Evolutionary conservation across 2,113 vertebrate genomes (phyloP).

Genomic region (Nerophis ophidion): DNA sequence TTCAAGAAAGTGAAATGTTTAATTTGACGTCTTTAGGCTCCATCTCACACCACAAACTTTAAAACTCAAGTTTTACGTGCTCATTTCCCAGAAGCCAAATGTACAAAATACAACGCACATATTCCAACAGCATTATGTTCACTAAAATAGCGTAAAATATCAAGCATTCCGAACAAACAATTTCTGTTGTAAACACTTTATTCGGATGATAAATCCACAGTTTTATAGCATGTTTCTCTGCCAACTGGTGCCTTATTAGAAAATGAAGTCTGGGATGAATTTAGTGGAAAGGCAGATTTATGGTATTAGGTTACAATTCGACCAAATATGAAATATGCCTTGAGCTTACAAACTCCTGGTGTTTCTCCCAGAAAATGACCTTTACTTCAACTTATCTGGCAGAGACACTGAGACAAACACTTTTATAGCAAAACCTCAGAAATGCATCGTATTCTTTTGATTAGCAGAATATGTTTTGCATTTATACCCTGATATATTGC

Average conservation of each 20-base stretch:
- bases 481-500: background rate
- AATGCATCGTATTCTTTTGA: slow-evolving; percentile 13
- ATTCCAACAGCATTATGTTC: no score
- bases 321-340: slow-evolving; percentile 1
- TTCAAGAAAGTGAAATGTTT: background rate
- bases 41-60: no score
- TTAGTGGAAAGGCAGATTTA: no score
- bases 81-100: no score
- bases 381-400: slow-evolving; percentile 20
- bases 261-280: slow-evolving; percentile 1
- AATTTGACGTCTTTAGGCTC: no score
- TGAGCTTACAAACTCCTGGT: slow-evolving; percentile 2
- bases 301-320: background rate
- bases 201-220: background rate
- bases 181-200: background rate
- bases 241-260: background rate
- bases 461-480: slow-evolving; percentile 1
- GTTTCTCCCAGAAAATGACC: background rate
- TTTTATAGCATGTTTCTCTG: background rate
- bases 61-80: no score
- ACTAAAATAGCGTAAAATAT: no score
- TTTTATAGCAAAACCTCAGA: slow-evolving; percentile 2
- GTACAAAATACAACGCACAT: no score
- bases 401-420: background rate
- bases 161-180: background rate